Evolutionary conservation across 2,888 invertebrate species (phyloP).

Genomic region (Calameuta pallipes): DNA sequence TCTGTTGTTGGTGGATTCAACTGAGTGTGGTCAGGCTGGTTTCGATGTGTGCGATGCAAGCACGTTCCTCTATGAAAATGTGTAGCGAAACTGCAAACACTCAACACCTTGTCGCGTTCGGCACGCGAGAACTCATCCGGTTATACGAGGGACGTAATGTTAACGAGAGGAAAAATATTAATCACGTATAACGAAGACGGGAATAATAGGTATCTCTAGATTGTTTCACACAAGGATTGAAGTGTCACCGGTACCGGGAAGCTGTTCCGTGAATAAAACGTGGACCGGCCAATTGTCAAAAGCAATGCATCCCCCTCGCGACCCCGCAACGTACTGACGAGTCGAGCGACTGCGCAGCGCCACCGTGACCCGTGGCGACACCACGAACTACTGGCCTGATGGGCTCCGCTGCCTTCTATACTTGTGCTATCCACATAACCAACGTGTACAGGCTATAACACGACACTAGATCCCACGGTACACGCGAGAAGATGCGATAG

Average conservation of each 20-base stretch:
- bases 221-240: background rate
- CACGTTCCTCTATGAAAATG: background rate
- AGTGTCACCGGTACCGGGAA: background rate
- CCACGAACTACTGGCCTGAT: constrained; percentile 43
- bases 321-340: constrained; percentile 64
- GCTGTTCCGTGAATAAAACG: background rate
- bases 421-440: background rate
- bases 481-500: background rate
- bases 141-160: background rate
- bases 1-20: background rate
- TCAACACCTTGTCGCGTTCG: background rate
- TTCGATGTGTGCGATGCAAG: background rate
- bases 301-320: constrained; percentile 54
- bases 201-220: background rate
- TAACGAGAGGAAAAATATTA: background rate
- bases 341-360: constrained; percentile 58
- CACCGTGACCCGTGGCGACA: constrained; percentile 64
- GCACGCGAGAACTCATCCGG: background rate
- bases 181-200: background rate
- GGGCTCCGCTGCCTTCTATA: background rate
- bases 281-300: constrained; percentile 21
- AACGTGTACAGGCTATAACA: background rate
- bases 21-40: background rate
- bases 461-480: background rate
- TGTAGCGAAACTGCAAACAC: background rate